A percentile compares a stretch with the other conserved stretches of the same genome.
phyloP scores from a whole-genome alignment of 2,888 invertebrate genomes.

The Caenorhabditis sinica region DNA sequence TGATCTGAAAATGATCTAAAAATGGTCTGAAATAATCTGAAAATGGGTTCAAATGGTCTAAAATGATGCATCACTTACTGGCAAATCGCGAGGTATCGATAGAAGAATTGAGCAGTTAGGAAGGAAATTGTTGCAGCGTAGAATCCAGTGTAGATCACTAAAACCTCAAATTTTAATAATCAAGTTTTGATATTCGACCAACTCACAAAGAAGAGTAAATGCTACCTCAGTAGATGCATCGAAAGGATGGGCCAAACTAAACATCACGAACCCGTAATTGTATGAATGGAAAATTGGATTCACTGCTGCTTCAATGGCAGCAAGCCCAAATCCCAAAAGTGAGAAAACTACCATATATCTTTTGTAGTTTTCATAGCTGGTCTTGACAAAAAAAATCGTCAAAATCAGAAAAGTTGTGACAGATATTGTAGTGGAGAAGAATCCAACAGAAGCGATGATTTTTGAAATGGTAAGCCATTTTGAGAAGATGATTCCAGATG shows the following conservation, averaged over 20 bases:
- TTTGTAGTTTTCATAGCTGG: slow-evolving; percentile 38
- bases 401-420: slow-evolving; percentile 25
- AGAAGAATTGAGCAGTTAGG: slow-evolving; percentile 35
- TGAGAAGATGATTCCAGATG: slow-evolving; percentile 8
- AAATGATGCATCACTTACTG: slow-evolving; percentile 2
- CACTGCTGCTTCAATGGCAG: slow-evolving; percentile 31
- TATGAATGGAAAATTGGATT: slow-evolving; percentile 45
- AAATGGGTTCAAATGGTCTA: too few species aligned
- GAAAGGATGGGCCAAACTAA: slow-evolving; percentile 28
- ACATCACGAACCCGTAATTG: slow-evolving; percentile 38
- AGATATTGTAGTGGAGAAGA: slow-evolving; percentile 28
- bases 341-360: slow-evolving; percentile 48
- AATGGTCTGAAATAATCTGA: too few species aligned
- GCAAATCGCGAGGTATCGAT: slow-evolving; percentile 22
- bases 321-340: slow-evolving; percentile 23
- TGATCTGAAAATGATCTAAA: too few species aligned
- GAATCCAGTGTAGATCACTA: slow-evolving; percentile 24
- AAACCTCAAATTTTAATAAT: not conserved
- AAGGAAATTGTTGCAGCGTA: slow-evolving; percentile 39
- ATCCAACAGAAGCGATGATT: slow-evolving; percentile 34
- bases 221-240: slow-evolving; percentile 12
- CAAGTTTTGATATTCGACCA: not conserved
- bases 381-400: slow-evolving; percentile 11
- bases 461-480: slow-evolving; percentile 17
- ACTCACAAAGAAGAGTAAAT: slow-evolving; percentile 26